Evolutionary conservation across 2,888 invertebrate genomes (phyloP), one percentile per base, ranked within the genome.

Genomic region (Macrosoma leucophasiata): DNA sequence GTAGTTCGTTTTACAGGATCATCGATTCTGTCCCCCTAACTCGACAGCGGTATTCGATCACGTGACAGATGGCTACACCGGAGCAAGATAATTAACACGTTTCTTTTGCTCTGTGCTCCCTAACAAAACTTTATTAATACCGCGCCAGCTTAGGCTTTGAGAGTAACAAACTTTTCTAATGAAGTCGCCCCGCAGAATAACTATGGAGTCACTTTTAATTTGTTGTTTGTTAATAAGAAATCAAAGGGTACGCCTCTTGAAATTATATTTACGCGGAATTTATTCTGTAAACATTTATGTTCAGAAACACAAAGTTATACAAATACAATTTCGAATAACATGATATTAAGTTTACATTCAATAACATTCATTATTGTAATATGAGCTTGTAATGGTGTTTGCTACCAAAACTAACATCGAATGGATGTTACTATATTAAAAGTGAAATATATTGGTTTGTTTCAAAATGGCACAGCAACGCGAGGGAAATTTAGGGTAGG

Each of bases 101-200:
- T 81, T 79, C 78, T 81, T 81, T 74, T 70, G 66, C 62, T 62
- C 55, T 58, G 54, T 20, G 59, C 58, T 62, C 62, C 64, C 66
- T 62, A 73, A 73, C 78, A 72, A 79, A 82, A 84, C 82, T 84
- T 84, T 82, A 79, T 81, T 84, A 84, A 82, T 82, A 81, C 82
- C 73, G 64, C 60, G 56, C 59, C 62, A 62, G 72, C 74, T 74
- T 73, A 76, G 69, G 72, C 76, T 73, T 78, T 77, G 74, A 77
- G 73, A 68, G 72, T 63, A 71, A 68, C 75, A 70, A 82, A 82
- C 73, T 81, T 84, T 81, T 76, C 72, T 84, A 81, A 82, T 82
- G 81, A 82, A 84, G 81, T 75, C 73, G 68, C 67, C 64, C 54
- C 58, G 57, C 59, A 59, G 75, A 79, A 76, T 79, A 79, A 72